Evolutionary conservation across 1,140 invertebrate species (phyloP), one percentile per base, ranked within the genome.

Genomic region (Ostrea edulis): DNA sequence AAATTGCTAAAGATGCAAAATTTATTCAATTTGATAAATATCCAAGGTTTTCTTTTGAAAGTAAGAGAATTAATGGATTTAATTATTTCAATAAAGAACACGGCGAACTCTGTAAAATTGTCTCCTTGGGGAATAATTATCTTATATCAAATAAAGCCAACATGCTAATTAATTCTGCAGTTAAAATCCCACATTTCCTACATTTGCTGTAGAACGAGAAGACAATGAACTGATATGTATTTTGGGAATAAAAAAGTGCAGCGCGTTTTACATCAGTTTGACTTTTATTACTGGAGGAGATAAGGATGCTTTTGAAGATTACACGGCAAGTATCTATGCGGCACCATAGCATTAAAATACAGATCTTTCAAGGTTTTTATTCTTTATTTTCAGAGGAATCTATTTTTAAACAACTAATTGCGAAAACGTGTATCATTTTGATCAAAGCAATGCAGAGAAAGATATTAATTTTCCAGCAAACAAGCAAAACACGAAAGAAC

Each of bases 371-470:
- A 62, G 55, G 55, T 62, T 62, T 62, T 62, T 62, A 62, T 62
- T 62, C 55, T 62, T 62, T 62, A 20, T 62, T 62, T 62, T 0
- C 8, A 62, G 55, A 8, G 17, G 55, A 20, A 62, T 62, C 55
- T 62, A 62, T 62, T 62, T 62, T 62, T 62, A 62, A 62, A 62
- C 12, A 62, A 20, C 55, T 62, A 62, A 62, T 62, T 62, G 55
- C 55, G 17, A 62, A 62, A n/a, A n/a, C 55, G 55, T 62, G 55
- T 62, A 62, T 20, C 55, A 62, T 62, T 62, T 62, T 62, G 17
- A 62, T 62, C 5, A n/a, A 62, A n/a, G 55, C 55, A 20, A 44
- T 62, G 2, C 20, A 62, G 55, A n/a, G n/a, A 62, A 62, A 62
- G 7, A 62, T 44, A 44, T 44, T 44, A 44, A 44, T 44, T 44